phyloP scores from a whole-genome alignment of 1,140 invertebrate species.

The Agrypnia vestita region DNA sequence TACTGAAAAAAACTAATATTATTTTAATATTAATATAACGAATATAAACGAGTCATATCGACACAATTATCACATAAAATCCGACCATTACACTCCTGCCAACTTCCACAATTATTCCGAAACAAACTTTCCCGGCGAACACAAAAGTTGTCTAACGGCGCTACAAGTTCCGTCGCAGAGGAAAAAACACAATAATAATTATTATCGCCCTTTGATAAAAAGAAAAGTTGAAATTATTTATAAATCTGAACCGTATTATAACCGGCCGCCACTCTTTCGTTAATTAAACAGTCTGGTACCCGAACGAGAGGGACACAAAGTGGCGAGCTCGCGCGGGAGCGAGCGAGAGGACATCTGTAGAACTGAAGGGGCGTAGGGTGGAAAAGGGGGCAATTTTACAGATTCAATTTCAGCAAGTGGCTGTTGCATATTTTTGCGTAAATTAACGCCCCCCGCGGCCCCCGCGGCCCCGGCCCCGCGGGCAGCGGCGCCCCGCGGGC shows the following conservation, averaged over 20 bases:
- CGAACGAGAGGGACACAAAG: slow-evolving; percentile 33
- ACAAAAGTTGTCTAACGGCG: slow-evolving; percentile 24
- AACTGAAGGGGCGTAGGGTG: slow-evolving; percentile 35
- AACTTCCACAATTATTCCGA: neutral
- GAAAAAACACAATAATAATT: slow-evolving; percentile 45
- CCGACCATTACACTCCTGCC: no score
- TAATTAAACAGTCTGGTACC: slow-evolving; percentile 60
- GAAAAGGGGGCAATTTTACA: slow-evolving; percentile 60
- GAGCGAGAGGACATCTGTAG: slow-evolving; percentile 18
- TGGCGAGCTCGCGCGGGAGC: neutral
- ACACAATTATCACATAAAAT: no score
- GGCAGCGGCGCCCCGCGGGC: slow-evolving; percentile 38
- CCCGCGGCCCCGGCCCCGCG: slow-evolving; percentile 29
- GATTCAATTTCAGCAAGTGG: slow-evolving; percentile 62
- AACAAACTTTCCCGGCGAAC: slow-evolving; percentile 6
- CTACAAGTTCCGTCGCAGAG: slow-evolving; percentile 25
- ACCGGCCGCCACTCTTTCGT: slow-evolving; percentile 56
- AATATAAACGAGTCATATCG: no score
- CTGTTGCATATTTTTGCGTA: slow-evolving; percentile 62
- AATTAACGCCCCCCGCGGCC: slow-evolving; percentile 57
- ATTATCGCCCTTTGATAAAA: slow-evolving; percentile 44
- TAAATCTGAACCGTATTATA: slow-evolving; percentile 59
- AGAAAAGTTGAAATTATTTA: slow-evolving; percentile 58
- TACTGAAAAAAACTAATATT: no score
- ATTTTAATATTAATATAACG: no score